These are phyloP conservation scores for Calyptomena viridis DNA, from an alignment of 2,113 vertebrate species.

Conservation along the genomic window DNA sequence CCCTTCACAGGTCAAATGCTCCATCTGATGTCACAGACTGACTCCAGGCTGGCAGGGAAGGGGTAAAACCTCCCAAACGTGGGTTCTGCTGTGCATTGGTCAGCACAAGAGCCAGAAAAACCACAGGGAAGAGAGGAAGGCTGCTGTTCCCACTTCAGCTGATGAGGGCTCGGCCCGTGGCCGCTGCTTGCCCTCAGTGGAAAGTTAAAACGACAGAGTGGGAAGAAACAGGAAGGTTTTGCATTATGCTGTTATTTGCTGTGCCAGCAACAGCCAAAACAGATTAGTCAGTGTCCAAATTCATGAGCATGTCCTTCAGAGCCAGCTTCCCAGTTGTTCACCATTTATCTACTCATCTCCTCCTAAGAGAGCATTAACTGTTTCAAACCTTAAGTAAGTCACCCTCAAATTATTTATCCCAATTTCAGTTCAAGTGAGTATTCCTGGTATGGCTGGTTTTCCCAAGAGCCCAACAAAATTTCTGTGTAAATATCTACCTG, in stretches of 20 bases:
- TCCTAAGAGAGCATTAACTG: conserved; percentile 15
- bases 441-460: neutral
- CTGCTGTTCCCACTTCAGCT: neutral
- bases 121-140: neutral
- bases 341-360: conserved; percentile 54
- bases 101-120: neutral
- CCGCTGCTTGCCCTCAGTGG: neutral
- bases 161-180: neutral
- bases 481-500: conserved; percentile 26
- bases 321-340: conserved; percentile 58
- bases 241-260: conserved; percentile 17
- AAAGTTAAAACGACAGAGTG: neutral
- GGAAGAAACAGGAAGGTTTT: conserved; percentile 48
- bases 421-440: neutral
- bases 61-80: neutral
- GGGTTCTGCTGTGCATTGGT: neutral
- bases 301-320: conserved; percentile 12
- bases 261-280: conserved; percentile 35
- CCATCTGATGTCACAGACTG: neutral
- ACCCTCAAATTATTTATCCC: neutral
- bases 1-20: neutral
- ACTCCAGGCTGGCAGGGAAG: neutral
- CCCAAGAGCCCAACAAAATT: neutral
- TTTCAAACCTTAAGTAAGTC: conserved; percentile 10
- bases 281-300: conserved; percentile 33